phyloP scores from a whole-genome alignment of 2,113 vertebrate species.

The Tragelaphus scriptus region DNA sequence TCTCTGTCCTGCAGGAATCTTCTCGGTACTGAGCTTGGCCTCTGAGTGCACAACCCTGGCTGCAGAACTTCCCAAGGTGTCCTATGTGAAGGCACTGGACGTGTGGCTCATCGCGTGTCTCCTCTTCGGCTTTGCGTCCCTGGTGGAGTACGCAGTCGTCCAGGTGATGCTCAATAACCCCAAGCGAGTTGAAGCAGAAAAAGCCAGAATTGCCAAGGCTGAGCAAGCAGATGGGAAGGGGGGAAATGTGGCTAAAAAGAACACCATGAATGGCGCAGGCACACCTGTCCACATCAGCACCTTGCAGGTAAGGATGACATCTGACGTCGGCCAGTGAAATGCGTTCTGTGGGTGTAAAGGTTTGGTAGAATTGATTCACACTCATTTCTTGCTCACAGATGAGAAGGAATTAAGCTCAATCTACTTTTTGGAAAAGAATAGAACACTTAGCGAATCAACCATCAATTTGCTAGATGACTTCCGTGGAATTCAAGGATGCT shows the following conservation, averaged over 20 bases:
- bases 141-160: conserved; percentile 98
- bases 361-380: neutral
- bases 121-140: conserved; percentile 96
- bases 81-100: conserved; percentile 98
- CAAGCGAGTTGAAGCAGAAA: conserved; percentile 94
- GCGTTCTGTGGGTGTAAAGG: fast-evolving
- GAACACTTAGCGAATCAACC: neutral
- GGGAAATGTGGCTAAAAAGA: conserved; percentile 85
- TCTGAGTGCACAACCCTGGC: conserved; percentile 98
- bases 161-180: conserved; percentile 99
- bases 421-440: neutral
- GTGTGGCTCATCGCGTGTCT: conserved; percentile 99
- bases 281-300: conserved; percentile 97
- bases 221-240: conserved; percentile 90
- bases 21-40: conserved; percentile 97
- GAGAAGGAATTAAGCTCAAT: neutral
- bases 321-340: fast-evolving
- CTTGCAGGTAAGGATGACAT: conserved; percentile 87
- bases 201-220: conserved; percentile 92
- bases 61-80: conserved; percentile 97
- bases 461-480: neutral
- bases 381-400: neutral
- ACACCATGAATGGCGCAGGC: conserved; percentile 92
- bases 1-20: conserved; percentile 86
- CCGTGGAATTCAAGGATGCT: neutral